Evolutionary conservation across 2,797 vertebrate genomes (phyloP).

Genomic region (Acanthornis magna): DNA sequence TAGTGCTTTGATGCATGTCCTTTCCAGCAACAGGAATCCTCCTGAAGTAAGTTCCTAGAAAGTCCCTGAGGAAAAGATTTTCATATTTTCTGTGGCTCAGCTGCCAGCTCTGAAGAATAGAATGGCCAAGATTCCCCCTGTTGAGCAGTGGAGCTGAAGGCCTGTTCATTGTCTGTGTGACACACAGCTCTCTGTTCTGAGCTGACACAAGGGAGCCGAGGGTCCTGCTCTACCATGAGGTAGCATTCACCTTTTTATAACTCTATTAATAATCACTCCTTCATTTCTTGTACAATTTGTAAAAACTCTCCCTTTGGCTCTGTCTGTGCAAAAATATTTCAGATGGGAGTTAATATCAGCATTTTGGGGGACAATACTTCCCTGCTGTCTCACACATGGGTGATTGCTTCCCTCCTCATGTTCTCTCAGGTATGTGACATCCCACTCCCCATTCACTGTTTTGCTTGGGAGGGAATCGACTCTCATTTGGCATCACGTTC

Average conservation of each 20-base stretch:
- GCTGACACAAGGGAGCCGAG: neutral
- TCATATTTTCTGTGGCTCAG: neutral
- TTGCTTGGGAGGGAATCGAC: neutral
- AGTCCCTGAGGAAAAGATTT: constrained; percentile 31
- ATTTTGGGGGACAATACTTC: neutral
- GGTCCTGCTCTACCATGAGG: neutral
- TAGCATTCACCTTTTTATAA: neutral
- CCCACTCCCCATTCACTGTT: neutral
- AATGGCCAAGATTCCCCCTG: neutral
- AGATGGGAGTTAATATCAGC: neutral
- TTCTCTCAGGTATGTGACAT: neutral
- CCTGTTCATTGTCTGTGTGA: neutral
- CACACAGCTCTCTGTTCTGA: neutral
- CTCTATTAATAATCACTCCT: neutral
- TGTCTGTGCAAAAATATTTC: neutral
- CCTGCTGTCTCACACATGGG: accelerated
- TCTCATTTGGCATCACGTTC: neutral
- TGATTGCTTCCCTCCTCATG: neutral
- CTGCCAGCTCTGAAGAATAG: neutral
- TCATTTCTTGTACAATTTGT: neutral
- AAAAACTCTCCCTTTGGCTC: neutral
- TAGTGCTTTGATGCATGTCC: constrained; percentile 31
- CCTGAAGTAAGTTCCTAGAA: constrained; percentile 57
- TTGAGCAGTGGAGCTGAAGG: neutral
- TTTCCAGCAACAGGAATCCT: constrained; percentile 45